phyloP scores from a whole-genome alignment of 2,797 vertebrate species.

The Platyrinchus mystaceus region DNA sequence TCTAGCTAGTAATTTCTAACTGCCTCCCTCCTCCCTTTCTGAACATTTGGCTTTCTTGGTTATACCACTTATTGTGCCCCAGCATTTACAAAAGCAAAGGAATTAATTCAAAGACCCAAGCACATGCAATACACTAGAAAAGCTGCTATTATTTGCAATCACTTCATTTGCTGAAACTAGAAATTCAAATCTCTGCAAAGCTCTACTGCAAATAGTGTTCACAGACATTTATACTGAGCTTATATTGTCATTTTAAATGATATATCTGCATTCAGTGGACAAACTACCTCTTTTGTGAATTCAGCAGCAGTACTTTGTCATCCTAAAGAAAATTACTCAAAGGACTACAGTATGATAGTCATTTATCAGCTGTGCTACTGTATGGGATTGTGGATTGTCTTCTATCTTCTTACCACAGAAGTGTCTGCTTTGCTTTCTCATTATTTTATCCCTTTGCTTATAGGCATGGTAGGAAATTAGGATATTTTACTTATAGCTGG shows the following conservation, averaged over 20 bases:
- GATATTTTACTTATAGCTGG: slow-evolving; percentile 38
- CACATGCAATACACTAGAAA: background rate
- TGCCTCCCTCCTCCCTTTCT: background rate
- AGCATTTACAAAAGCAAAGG: slow-evolving; percentile 16
- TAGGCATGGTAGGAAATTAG: slow-evolving; percentile 53
- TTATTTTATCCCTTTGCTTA: slow-evolving; percentile 57
- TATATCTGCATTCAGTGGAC: background rate
- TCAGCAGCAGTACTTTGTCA: slow-evolving; percentile 20
- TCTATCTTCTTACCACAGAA: slow-evolving; percentile 46
- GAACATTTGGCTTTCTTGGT: background rate
- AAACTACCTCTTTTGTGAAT: slow-evolving; percentile 29
- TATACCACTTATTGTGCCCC: background rate
- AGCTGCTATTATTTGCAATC: slow-evolving; percentile 41
- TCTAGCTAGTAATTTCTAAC: background rate
- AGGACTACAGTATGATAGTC: background rate
- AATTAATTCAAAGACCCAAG: slow-evolving; percentile 31
- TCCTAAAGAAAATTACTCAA: slow-evolving; percentile 37
- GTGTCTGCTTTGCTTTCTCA: slow-evolving; percentile 24
- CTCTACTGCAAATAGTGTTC: background rate
- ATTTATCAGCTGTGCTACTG: slow-evolving; percentile 28
- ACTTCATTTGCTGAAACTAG: slow-evolving; percentile 17
- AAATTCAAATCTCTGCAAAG: slow-evolving; percentile 35
- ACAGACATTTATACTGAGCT: background rate
- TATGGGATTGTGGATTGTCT: background rate
- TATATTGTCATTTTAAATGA: background rate